These are phyloP conservation scores for Pseudomyrmex pallidus DNA, from an alignment of 1,140 invertebrate genomes.

Conservation along the genomic window DNA sequence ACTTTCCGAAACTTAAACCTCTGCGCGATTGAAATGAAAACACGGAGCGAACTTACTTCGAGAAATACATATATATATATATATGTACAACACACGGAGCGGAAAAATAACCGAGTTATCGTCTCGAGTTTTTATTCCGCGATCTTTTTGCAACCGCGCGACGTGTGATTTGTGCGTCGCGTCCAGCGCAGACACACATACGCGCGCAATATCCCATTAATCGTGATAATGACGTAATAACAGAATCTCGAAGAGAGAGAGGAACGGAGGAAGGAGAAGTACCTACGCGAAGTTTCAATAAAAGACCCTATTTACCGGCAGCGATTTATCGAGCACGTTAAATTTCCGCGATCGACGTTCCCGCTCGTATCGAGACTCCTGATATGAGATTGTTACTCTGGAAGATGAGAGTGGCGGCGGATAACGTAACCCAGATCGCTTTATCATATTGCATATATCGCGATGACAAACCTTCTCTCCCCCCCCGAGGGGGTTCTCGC, in stretches of 20 bases:
- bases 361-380: neutral
- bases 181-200: too few relatives aligned
- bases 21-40: neutral
- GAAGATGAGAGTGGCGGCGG: conserved; percentile 1
- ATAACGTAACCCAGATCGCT: conserved; percentile 51
- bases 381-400: conserved; percentile 20
- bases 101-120: too few relatives aligned
- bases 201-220: too few relatives aligned
- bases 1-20: neutral
- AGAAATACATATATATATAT: too few relatives aligned
- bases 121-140: too few relatives aligned
- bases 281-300: neutral
- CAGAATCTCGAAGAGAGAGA: neutral
- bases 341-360: conserved; percentile 13
- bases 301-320: neutral
- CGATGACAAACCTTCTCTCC: conserved; percentile 7
- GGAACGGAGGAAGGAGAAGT: neutral
- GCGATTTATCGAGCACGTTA: neutral
- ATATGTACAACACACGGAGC: too few relatives aligned
- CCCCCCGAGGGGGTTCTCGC: neutral
- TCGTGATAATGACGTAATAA: neutral
- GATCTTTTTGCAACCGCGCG: too few relatives aligned
- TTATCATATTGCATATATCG: conserved; percentile 34
- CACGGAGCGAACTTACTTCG: too few relatives aligned
- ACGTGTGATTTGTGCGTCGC: too few relatives aligned